A percentile compares a stretch with the other conserved stretches of the same genome.
These are phyloP conservation scores for Lanius ludovicianus DNA, from an alignment of 2,113 vertebrate species.

Conservation along the genomic window DNA sequence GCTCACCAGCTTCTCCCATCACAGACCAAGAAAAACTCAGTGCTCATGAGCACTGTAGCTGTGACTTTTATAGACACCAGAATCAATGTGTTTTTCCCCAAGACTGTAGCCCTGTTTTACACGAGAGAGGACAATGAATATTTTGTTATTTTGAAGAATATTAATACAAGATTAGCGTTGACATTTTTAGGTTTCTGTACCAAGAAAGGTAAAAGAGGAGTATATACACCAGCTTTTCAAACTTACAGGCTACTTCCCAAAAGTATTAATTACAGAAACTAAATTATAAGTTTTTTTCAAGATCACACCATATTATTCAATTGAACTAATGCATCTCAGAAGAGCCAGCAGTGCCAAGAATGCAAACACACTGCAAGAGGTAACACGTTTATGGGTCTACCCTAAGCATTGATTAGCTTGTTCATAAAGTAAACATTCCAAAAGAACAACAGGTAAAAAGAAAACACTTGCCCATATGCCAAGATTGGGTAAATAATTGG, in stretches of 20 bases:
- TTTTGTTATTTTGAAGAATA: not conserved
- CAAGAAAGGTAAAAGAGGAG: not conserved
- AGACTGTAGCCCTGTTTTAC: not conserved
- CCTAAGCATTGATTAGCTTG: not conserved
- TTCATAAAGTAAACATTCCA: not conserved
- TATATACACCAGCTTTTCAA: not conserved
- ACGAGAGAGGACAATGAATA: not conserved
- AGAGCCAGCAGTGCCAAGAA: not conserved
- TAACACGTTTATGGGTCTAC: not conserved
- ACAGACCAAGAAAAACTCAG: not conserved
- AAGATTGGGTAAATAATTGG: not conserved
- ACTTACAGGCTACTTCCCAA: not conserved
- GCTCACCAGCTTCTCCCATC: not conserved
- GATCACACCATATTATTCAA: not conserved
- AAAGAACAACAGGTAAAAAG: not conserved
- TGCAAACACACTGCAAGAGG: not conserved
- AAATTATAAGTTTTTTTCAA: not conserved
- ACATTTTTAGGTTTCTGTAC: slow-evolving; percentile 1
- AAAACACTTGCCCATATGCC: not conserved
- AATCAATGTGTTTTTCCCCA: not conserved
- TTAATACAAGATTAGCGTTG: not conserved
- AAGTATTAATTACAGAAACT: not conserved
- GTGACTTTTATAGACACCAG: not conserved
- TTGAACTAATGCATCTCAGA: not conserved
- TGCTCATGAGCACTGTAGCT: not conserved